phyloP scores from a whole-genome alignment of 1,140 invertebrate species.

The Eurosta solidaginis region DNA sequence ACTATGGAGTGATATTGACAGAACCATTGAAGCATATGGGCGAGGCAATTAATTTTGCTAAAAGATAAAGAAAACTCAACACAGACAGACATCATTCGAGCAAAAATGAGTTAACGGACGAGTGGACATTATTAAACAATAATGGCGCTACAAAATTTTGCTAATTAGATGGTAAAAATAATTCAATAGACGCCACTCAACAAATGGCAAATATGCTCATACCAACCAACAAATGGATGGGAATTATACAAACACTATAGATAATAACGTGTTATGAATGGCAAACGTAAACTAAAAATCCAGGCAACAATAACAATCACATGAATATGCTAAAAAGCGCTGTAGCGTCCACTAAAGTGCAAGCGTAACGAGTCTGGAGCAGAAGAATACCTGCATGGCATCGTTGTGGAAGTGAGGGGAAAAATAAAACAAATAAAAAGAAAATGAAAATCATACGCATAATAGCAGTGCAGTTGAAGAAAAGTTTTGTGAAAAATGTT shows the following conservation, averaged over 20 bases:
- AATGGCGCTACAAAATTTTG: constrained; percentile 19
- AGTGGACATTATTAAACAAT: constrained; percentile 24
- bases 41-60: constrained; percentile 8
- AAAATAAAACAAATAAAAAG: not conserved
- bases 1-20: not conserved
- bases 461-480: constrained; percentile 5
- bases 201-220: not conserved
- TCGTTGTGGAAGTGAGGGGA: not conserved
- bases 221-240: not conserved
- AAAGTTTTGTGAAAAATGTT: constrained; percentile 20
- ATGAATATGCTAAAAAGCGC: constrained; percentile 10
- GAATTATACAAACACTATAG: not conserved
- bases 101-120: not conserved
- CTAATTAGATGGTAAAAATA: constrained; percentile 21
- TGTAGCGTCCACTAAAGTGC: not conserved
- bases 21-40: not conserved
- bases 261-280: not conserved
- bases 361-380: not conserved
- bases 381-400: not conserved
- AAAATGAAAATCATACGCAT: not conserved
- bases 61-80: not conserved
- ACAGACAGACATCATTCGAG: not conserved
- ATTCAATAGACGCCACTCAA: not conserved
- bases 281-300: not conserved
- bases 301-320: not conserved